phyloP scores from a whole-genome alignment of 1,140 invertebrate genomes.

The Listronotus bonariensis region DNA sequence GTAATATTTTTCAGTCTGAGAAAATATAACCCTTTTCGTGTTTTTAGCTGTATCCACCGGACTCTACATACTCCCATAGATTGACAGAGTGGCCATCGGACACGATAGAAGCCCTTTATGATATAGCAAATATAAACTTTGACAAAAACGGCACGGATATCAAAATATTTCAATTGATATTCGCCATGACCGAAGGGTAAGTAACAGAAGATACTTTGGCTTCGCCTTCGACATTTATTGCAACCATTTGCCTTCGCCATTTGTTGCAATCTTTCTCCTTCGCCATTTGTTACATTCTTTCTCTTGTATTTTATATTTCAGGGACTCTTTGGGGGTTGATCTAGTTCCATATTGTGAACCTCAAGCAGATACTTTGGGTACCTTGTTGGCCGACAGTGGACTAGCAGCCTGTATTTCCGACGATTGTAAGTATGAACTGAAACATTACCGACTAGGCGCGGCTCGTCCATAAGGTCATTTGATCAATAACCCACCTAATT shows the following conservation, averaged over 20 bases:
- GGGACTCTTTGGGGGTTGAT: slow-evolving; percentile 29
- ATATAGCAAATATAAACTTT: slow-evolving; percentile 15
- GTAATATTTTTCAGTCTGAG: no score
- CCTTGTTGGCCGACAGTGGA: slow-evolving; percentile 30
- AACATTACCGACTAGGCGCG: no score
- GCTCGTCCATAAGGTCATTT: no score
- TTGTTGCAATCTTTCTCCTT: not conserved
- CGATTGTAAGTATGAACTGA: slow-evolving; percentile 31
- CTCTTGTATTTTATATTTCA: no score
- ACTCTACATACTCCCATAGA: slow-evolving; percentile 31
- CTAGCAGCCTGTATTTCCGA: slow-evolving; percentile 33
- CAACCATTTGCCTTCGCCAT: no score
- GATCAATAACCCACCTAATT: no score
- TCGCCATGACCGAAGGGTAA: slow-evolving; percentile 11
- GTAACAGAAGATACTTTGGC: no score
- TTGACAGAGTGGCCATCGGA: slow-evolving; percentile 30
- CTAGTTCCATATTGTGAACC: not conserved
- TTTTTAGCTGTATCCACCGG: slow-evolving; percentile 39
- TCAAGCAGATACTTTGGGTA: slow-evolving; percentile 18
- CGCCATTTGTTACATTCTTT: not conserved
- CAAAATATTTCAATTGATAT: slow-evolving; percentile 8
- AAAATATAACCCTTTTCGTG: no score
- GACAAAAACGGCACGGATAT: not conserved
- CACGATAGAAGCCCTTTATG: slow-evolving; percentile 15
- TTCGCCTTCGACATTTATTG: no score